Percentiles rank a stretch among this genome's conserved stretches.
Conservation (phyloP, 2,797 vertebrate genomes). For the Pangasius djambal region DNA sequence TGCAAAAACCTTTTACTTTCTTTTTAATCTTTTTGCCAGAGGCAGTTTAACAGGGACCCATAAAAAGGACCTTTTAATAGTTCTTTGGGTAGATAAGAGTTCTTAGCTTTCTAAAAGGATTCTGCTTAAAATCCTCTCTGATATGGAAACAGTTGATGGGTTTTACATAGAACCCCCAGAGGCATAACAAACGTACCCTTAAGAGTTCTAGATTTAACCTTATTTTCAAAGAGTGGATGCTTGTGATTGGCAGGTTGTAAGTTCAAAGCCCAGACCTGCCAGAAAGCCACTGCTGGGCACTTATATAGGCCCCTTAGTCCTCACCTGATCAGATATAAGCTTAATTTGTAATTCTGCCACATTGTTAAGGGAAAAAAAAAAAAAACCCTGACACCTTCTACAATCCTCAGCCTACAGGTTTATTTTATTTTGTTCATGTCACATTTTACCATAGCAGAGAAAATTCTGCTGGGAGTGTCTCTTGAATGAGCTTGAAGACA, state of each 20-base stretch:
- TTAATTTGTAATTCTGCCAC: neutral
- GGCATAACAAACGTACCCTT: neutral
- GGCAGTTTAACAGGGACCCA: neutral
- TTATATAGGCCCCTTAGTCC: neutral
- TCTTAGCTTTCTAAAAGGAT: neutral
- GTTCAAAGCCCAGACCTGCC: neutral
- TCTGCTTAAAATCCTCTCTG: neutral
- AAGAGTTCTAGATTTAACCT: neutral
- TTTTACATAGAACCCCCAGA: neutral
- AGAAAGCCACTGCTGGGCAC: no score
- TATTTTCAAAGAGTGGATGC: neutral
- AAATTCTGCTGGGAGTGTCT: neutral
- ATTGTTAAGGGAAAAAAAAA: neutral
- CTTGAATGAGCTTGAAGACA: neutral
- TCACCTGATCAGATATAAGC: neutral
- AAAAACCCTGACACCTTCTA: neutral
- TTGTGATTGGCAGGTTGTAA: neutral
- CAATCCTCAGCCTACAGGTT: neutral
- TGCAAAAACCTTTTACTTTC: neutral
- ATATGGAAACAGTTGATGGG: neutral
- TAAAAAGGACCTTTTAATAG: neutral
- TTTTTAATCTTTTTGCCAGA: neutral
- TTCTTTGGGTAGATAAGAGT: neutral
- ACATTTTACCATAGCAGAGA: neutral
- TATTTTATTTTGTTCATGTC: neutral